Percentiles rank a stretch among this genome's conserved stretches.
These are phyloP conservation scores for Sphaerophoria taeniata DNA, from an alignment of 2,888 invertebrate genomes.

Conservation along the genomic window DNA sequence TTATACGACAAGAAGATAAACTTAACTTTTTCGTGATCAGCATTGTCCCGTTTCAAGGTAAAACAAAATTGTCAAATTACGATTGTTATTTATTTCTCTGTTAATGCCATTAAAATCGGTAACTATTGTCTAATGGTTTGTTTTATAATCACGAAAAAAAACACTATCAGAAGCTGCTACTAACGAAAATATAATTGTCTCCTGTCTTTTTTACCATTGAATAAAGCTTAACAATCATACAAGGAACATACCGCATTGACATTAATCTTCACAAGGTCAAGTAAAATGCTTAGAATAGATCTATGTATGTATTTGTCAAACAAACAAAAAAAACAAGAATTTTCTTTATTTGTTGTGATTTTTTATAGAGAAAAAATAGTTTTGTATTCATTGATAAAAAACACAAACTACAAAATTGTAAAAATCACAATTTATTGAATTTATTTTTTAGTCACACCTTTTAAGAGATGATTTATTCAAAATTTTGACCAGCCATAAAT, in stretches of 20 bases:
- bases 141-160: constrained; percentile 34
- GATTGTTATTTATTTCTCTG: constrained; percentile 51
- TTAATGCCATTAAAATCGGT: constrained; percentile 58
- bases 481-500: constrained; percentile 35
- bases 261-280: constrained; percentile 25
- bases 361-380: neutral
- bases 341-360: too few species aligned
- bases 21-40: constrained; percentile 28
- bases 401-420: constrained; percentile 9
- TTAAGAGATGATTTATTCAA: constrained; percentile 46
- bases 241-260: neutral
- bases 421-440: constrained; percentile 17
- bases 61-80: constrained; percentile 71
- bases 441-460: constrained; percentile 30
- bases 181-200: constrained; percentile 19
- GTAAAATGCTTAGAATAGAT: neutral
- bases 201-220: constrained; percentile 24
- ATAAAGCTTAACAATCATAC: constrained; percentile 8
- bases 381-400: constrained; percentile 19
- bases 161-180: constrained; percentile 23
- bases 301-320: neutral
- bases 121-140: constrained; percentile 66
- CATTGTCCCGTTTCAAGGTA: constrained; percentile 56
- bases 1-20: neutral
- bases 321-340: too few species aligned